A percentile compares a stretch with the other conserved stretches of the same genome.
Conservation (phyloP, 2,888 invertebrate genomes). For the Hyposoter didymator region DNA sequence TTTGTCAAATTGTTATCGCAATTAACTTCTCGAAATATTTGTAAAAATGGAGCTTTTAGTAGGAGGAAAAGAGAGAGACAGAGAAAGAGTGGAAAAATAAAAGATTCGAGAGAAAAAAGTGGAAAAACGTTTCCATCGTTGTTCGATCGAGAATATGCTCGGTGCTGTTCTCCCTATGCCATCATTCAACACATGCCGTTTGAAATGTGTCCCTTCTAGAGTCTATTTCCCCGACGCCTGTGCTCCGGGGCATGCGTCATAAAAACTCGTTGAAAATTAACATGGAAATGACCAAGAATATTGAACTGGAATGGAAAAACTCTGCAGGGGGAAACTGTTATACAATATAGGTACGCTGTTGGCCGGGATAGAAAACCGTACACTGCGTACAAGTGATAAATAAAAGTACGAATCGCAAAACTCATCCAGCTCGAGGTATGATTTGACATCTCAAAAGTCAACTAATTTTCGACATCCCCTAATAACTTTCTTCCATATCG, state of each 20-base stretch:
- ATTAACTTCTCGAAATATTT: not conserved
- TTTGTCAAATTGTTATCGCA: not conserved
- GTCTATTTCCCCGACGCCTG: conserved; percentile 80
- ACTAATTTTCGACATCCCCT: not conserved
- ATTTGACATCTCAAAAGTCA: not conserved
- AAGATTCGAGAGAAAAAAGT: conserved; percentile 20
- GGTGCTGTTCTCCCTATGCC: conserved; percentile 39
- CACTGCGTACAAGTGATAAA: not conserved
- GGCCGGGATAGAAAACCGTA: not conserved
- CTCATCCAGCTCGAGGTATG: not conserved
- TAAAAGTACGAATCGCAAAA: conserved; percentile 3
- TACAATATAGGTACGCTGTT: conserved; percentile 18
- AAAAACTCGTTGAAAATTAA: conserved; percentile 82
- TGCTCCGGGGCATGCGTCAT: conserved; percentile 78
- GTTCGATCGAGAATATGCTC: conserved; percentile 74
- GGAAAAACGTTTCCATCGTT: conserved; percentile 57
- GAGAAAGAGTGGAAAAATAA: not conserved
- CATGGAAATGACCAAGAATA: conserved; percentile 81
- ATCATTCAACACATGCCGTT: conserved; percentile 45
- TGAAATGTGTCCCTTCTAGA: conserved; percentile 61
- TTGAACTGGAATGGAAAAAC: conserved; percentile 70
- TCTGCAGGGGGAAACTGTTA: conserved; percentile 7
- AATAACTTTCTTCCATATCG: not conserved
- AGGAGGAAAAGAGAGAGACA: not conserved
- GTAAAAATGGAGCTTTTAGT: not conserved